Conservation (phyloP, 2,797 vertebrate genomes). For the Sarcoramphus papa region DNA sequence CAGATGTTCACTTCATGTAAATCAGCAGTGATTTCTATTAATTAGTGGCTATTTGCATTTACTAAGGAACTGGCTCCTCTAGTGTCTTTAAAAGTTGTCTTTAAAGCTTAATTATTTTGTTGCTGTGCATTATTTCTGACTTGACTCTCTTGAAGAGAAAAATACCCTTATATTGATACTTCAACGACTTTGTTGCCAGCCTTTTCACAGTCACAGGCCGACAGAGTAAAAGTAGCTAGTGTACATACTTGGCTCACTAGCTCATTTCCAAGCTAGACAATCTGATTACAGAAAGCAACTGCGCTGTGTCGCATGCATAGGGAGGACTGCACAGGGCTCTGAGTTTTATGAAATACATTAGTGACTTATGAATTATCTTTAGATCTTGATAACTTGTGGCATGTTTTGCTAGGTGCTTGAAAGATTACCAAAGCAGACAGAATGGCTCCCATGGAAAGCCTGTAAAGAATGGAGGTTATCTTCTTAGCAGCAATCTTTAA, state of each 20-base stretch:
- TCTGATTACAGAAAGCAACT: neutral
- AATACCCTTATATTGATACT: neutral
- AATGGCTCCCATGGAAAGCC: neutral
- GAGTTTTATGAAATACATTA: neutral
- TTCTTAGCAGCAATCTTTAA: conserved; percentile 53
- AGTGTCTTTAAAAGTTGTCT: neutral
- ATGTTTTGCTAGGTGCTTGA: neutral
- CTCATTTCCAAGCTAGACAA: neutral
- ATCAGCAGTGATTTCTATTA: neutral
- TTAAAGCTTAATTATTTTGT: neutral
- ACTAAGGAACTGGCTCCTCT: neutral
- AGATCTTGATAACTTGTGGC: neutral
- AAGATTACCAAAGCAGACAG: neutral
- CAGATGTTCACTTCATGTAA: neutral
- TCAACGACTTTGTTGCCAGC: neutral
- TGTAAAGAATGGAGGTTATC: neutral
- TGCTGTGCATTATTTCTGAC: neutral
- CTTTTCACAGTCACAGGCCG: neutral
- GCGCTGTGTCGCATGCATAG: neutral
- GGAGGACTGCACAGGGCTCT: neutral
- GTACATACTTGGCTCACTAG: neutral
- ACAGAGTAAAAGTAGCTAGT: neutral
- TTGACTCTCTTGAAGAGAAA: neutral
- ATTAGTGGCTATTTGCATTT: neutral
- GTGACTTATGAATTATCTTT: neutral